A percentile compares a stretch with the other conserved stretches of the same genome.
These are phyloP conservation scores for Myzus persicae DNA, from an alignment of 1,140 invertebrate genomes.

Conservation along the genomic window DNA sequence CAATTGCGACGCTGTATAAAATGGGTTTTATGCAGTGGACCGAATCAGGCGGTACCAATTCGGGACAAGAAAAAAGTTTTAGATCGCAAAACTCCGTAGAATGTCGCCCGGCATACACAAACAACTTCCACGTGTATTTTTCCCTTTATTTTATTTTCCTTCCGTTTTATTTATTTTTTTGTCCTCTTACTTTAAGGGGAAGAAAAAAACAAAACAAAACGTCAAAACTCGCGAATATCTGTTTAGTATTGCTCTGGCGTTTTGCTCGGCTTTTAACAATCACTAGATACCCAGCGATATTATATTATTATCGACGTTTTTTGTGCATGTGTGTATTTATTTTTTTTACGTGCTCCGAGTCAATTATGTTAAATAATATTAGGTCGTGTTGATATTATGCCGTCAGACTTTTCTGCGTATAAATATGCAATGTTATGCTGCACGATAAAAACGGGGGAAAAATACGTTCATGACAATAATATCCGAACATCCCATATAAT, in stretches of 20 bases:
- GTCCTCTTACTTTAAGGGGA: not conserved
- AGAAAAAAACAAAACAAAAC: not conserved
- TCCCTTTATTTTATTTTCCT: constrained; percentile 12
- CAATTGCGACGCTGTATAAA: constrained; percentile 48
- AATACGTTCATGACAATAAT: constrained; percentile 15
- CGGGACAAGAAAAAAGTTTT: constrained; percentile 41
- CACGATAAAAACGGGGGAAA: not conserved
- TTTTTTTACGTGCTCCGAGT: not conserved
- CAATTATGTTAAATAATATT: not conserved
- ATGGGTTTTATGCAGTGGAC: constrained; percentile 54
- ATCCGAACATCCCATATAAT: not conserved
- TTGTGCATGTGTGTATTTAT: not conserved
- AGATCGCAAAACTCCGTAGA: constrained; percentile 46
- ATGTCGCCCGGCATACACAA: constrained; percentile 45
- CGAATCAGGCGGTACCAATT: constrained; percentile 50
- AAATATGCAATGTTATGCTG: not conserved
- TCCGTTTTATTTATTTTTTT: not conserved
- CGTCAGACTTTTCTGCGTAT: not conserved
- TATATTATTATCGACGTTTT: not conserved
- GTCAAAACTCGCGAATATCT: constrained; percentile 41
- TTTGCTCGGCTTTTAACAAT: constrained; percentile 18
- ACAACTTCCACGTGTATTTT: constrained; percentile 42
- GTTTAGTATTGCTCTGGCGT: constrained; percentile 10
- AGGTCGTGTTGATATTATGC: not conserved
- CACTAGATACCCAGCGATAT: not conserved